Conservation (phyloP, 2,797 vertebrate species). For the Clarias fuscus region DNA sequence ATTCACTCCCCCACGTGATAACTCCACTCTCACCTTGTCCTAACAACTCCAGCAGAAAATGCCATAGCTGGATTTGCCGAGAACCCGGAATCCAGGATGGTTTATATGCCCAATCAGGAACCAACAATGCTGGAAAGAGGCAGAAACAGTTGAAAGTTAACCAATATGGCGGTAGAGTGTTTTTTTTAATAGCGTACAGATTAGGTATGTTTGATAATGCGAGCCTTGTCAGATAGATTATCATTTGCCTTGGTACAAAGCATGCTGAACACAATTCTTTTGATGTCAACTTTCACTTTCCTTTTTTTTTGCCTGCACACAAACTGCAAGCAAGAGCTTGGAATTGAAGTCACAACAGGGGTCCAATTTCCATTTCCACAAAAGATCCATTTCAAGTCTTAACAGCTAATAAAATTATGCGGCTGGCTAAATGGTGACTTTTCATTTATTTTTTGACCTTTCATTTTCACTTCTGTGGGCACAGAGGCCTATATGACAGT, state of each 20-base stretch:
- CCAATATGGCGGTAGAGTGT: too few relatives aligned
- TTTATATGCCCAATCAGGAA: slow-evolving; percentile 80
- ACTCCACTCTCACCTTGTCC: slow-evolving; percentile 46
- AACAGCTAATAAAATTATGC: not conserved
- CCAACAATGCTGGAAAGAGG: slow-evolving; percentile 68
- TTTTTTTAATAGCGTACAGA: not conserved
- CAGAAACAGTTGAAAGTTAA: not conserved
- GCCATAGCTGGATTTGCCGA: slow-evolving; percentile 68
- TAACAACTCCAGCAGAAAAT: slow-evolving; percentile 63
- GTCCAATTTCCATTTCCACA: not conserved
- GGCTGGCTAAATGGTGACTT: not conserved
- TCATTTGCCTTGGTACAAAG: not conserved
- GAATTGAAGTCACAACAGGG: not conserved
- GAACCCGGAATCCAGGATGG: slow-evolving; percentile 77
- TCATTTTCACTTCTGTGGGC: not conserved
- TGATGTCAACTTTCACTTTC: not conserved
- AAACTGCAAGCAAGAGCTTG: not conserved
- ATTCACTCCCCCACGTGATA: slow-evolving; percentile 60
- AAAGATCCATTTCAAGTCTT: not conserved
- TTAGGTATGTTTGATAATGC: not conserved
- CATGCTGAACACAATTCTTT: not conserved
- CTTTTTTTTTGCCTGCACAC: too few relatives aligned
- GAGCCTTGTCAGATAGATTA: not conserved
- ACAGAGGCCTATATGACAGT: not conserved
- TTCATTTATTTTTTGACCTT: not conserved